A percentile compares a stretch with the other conserved stretches of the same genome.
Conservation (phyloP, 2,113 vertebrate species). For the Columbina picui region DNA sequence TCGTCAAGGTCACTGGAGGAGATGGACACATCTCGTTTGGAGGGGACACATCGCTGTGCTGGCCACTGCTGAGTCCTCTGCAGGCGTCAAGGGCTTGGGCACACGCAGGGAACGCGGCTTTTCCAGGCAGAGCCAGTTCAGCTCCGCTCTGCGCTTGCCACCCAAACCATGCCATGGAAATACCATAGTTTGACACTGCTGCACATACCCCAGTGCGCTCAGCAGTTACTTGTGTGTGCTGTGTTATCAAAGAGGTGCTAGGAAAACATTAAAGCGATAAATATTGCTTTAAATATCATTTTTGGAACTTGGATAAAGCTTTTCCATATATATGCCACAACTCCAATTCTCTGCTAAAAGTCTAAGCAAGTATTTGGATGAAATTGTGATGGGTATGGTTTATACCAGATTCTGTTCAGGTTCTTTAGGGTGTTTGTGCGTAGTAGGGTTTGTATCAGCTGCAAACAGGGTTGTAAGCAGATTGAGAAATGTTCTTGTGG, state of each 20-base stretch:
- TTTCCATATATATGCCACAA: constrained; percentile 43
- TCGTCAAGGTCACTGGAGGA: accelerated
- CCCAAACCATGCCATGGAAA: neutral
- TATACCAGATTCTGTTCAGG: neutral
- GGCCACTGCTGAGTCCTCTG: neutral
- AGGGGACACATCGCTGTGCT: neutral
- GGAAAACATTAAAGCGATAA: constrained; percentile 61
- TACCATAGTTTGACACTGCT: neutral
- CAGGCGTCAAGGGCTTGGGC: neutral
- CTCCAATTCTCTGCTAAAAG: constrained; percentile 7
- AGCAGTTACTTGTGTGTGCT: neutral
- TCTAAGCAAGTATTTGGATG: neutral
- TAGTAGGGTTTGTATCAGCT: neutral
- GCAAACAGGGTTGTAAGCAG: neutral
- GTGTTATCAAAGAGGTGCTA: neutral
- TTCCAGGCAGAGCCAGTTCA: neutral
- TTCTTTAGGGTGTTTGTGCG: neutral
- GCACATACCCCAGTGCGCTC: neutral
- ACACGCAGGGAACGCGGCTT: neutral
- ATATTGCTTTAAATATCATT: constrained; percentile 28
- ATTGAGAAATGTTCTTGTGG: neutral
- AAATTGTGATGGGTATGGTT: neutral
- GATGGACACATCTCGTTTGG: neutral
- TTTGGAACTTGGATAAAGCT: constrained; percentile 50
- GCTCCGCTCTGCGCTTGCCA: accelerated